Base-by-base conservation (phyloP, 2,888 invertebrate species). In the Ecliptopera silaceata region DNA sequence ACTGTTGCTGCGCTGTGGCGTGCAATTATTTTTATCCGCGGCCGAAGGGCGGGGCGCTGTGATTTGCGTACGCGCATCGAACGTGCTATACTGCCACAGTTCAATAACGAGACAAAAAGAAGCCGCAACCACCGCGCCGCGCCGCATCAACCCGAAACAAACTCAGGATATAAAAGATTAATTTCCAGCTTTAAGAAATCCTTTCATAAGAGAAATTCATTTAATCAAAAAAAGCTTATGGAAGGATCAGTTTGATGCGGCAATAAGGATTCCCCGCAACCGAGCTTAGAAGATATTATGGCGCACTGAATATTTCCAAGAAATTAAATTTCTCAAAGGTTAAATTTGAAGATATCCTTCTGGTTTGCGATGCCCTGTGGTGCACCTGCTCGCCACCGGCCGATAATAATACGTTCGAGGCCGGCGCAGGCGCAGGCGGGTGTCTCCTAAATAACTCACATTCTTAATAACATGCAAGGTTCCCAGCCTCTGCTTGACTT, bases 1-100 rank as follows among this genome's bases (percentile, higher is more conserved):
- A 56, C 56, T 56, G 45, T 41, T 42, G 13, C 17, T 31, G 29
- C 11, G 8, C 53, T 53, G 53, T 46, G 49, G 58, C 53, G 44
- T 31, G 81, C 82, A 86, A 88, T 88, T 87, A 87, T 88, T 84
- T 76, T 77, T 75, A 81, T 82, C 80, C 38, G 38, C 38, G 50
- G 34, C 34, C 74, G 70, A 63, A 66, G 58, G 61, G 50, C 63
- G 61, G 56, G 57, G 60, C 45, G 54, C 72, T 74, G 80, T 78
- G 82, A 84, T 85, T 85, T 85, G 84, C 84, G 85, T 85, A 83
- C 79, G 80, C 75, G 77, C 76, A 70, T 56, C 56, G 31, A 44
- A 52, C 48, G 56, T 57, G 56, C 58, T 67, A 66, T 66, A 64
- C 36, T 17, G 39, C 11, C 53, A 61, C 50, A 62, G 58, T 1